Evolutionary conservation across 2,113 vertebrate genomes (phyloP), one percentile per base, ranked within the genome.

Genomic region (Cavia aperea): DNA sequence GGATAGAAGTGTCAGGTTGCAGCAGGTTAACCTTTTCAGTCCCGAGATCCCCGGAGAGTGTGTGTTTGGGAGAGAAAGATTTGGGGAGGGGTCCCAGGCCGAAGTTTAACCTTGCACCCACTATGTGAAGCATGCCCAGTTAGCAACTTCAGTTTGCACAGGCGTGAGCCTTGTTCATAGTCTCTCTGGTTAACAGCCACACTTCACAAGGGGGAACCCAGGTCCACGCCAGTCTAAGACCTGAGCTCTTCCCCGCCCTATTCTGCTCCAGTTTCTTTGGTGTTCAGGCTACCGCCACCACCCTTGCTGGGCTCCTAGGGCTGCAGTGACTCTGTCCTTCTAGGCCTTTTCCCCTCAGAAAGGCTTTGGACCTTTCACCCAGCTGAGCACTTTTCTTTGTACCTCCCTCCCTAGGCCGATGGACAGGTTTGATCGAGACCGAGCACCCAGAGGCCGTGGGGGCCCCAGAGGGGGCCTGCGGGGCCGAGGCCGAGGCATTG

Each of bases 391-490:
- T 54, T 75, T 72, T 85, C 56, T n/a, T 84, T 46, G 6, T 39
- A 23, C 15, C 7, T 0, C 87, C 24, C 89, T 96, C 96, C 96
- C 96, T 95, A 97, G 98, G 90, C 96, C 97, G 83, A 11, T 77
- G 91, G 98, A 98, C 70, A 97, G 96, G n/a, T 89, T 95, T 93
- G 97, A 97, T 86, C 58, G 23, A 81, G 97, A 97, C 91, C 97
- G 96, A 49, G 94, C 96, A 39, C 2, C 90, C 26, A 97, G 98
- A 96, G 97, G 96, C 85, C 96, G 97, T 62, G 97, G 97, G 7
- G 68, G 98, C 89, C 96, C 96, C 18, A 96, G 97, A 97, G 97
- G 97, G 92, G 97, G 96, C 89, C 92, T 97, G 81, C 96, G 97
- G 75, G 96, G 97, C 26, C 97, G 97, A 96, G 97, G 98, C 75